Conservation (phyloP, 2,888 invertebrate genomes). For the Pristionchus arcanus region DNA sequence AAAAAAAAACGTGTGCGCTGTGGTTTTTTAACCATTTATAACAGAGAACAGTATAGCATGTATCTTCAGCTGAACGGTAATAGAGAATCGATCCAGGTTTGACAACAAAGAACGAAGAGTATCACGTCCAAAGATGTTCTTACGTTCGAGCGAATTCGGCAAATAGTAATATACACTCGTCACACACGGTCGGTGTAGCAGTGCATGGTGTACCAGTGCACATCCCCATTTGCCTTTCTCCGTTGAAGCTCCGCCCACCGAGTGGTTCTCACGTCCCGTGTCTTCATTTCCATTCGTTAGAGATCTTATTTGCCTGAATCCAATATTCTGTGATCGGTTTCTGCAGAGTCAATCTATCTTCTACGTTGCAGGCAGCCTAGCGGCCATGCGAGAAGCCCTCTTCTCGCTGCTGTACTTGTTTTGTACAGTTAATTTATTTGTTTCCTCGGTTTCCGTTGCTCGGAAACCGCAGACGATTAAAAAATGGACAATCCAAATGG, state of each 20-base stretch:
- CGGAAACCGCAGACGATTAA: conserved; percentile 58
- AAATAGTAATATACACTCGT: too few relatives aligned
- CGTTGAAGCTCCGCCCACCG: neutral
- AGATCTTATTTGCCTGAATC: neutral
- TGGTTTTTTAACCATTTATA: too few relatives aligned
- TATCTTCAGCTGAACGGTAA: too few relatives aligned
- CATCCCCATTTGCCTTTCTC: neutral
- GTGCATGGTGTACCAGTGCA: neutral
- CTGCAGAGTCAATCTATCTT: neutral
- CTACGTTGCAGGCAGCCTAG: neutral
- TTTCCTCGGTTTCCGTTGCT: conserved; percentile 34
- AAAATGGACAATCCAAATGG: conserved; percentile 74
- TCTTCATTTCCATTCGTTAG: neutral
- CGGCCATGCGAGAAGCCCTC: conserved; percentile 39
- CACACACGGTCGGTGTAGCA: too few relatives aligned
- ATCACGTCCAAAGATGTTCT: too few relatives aligned
- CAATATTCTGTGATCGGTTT: neutral
- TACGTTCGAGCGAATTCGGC: too few relatives aligned
- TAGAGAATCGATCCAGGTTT: too few relatives aligned
- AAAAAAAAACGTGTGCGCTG: too few relatives aligned
- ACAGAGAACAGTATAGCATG: too few relatives aligned
- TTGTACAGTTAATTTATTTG: conserved; percentile 28
- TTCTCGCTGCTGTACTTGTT: conserved; percentile 17
- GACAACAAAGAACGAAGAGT: too few relatives aligned
- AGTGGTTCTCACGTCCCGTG: neutral